Evolutionary conservation across 2,113 vertebrate species (phyloP).

Genomic region (Raja brachyura): DNA sequence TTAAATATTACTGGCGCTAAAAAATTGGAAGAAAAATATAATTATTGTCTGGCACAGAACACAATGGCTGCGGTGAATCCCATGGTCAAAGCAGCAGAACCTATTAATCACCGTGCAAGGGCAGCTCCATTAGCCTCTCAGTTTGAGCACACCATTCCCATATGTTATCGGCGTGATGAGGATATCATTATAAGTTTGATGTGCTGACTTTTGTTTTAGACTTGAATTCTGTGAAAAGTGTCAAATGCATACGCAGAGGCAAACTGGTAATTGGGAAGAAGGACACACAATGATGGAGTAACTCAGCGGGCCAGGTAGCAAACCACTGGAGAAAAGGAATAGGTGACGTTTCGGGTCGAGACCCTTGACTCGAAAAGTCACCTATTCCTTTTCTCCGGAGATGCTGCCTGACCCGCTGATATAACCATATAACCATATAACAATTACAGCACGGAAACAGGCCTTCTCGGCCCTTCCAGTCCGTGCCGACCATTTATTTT

Average conservation of each 20-base stretch:
- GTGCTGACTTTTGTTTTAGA: not conserved
- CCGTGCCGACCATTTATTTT: no score
- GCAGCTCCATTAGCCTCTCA: slow-evolving; percentile 1
- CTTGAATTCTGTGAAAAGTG: not conserved
- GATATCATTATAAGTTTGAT: not conserved
- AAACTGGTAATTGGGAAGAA: not conserved
- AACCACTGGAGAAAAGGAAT: no score
- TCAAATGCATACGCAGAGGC: not conserved
- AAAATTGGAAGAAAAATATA: not conserved
- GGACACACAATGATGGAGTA: no score
- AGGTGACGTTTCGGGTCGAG: no score
- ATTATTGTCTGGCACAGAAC: not conserved
- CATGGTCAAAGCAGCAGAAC: not conserved
- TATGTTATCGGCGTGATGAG: not conserved
- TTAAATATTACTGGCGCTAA: not conserved
- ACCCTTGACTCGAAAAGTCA: no score
- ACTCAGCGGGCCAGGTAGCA: no score
- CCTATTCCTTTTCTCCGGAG: no score
- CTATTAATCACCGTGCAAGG: not conserved
- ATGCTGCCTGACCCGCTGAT: no score
- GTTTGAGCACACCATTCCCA: not conserved
- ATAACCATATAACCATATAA: no score
- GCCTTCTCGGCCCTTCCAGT: no score
- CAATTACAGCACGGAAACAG: no score
- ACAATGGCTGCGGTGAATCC: not conserved